phyloP scores from a whole-genome alignment of 2,888 invertebrate species.

The Hetaerina titia region DNA sequence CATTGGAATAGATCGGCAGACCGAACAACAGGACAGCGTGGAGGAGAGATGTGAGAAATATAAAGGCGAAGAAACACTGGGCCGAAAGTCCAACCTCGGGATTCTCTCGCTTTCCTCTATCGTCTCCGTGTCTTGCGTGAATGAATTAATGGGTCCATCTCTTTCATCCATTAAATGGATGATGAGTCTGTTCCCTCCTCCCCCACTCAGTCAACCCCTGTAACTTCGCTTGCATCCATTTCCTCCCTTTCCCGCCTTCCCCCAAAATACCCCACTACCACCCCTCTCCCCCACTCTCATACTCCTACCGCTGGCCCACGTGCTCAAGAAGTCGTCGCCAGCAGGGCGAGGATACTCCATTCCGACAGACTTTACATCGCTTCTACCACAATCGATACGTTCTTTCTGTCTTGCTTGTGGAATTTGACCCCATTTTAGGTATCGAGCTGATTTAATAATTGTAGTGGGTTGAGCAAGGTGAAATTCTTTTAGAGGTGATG shows the following conservation, averaged over 20 bases:
- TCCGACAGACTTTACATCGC: too few relatives aligned
- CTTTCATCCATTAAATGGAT: background rate
- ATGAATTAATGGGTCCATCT: conserved; percentile 11
- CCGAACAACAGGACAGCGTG: background rate
- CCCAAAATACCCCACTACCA: background rate
- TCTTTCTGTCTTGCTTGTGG: too few relatives aligned
- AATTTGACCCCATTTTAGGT: too few relatives aligned
- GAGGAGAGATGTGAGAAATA: background rate
- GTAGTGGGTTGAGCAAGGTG: too few relatives aligned
- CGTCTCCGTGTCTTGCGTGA: background rate
- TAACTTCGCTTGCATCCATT: background rate
- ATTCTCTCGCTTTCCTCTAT: background rate
- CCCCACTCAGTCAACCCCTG: background rate
- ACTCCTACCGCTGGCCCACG: background rate
- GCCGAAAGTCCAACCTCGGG: background rate
- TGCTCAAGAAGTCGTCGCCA: background rate
- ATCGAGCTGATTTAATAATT: too few relatives aligned
- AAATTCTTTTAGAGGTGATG: too few relatives aligned
- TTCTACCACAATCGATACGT: too few relatives aligned
- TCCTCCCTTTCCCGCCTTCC: background rate
- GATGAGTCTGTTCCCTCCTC: background rate
- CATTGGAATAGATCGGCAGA: too few relatives aligned
- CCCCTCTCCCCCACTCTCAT: background rate
- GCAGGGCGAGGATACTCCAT: too few relatives aligned
- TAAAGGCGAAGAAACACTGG: background rate